Base-by-base conservation (phyloP, 2,888 invertebrate genomes). In the Pegoplata infirma region DNA sequence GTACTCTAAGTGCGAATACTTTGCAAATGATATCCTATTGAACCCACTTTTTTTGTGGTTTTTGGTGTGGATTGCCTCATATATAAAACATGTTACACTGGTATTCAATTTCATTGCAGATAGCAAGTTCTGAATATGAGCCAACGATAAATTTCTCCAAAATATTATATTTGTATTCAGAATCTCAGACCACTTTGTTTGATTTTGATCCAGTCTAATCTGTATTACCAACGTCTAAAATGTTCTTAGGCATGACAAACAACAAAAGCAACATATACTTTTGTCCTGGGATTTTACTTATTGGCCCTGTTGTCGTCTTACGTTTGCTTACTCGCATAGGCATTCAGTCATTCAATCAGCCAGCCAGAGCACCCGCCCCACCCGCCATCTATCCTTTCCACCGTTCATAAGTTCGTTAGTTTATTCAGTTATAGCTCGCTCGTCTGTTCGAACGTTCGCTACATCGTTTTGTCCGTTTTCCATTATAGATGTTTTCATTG, bases 271-370 rank as follows among this genome's bases (percentile, higher is more conserved):
- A 58, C 21, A 58, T 40, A 5, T 14, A 25, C 17, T 12, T 46
- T 28, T 16, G 46, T 61, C 46, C 59, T 61, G 59, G 59, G 46
- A 46, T 28, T 61, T 59, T 61, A 28, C 46, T 61, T 61, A 61
- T 12, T 8, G 46, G 46, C 8, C 25, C 46, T 46, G 46, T n/a
- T n/a, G n/a, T 46, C 14, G 59, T 61, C 46, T 61, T 61, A 17
- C 59, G 46, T 61, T 61, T 46, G 59, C 59, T 46, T 46, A 61
- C 16, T 46, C 59, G 28, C 59, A 25, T 46, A 61, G 46, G 46
- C 59, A 46, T 61, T 61, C 16, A 28, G 36, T 40, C 36, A 40
- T 46, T 5, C 25, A 17, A 10, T 12, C 23, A 17, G 46, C 12
- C 59, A 59, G 44, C 44, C 25, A 16, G 44, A n/a, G 23, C 12